These are phyloP conservation scores for Ectobius pallidus DNA, from an alignment of 2,888 invertebrate species.

Conservation along the genomic window DNA sequence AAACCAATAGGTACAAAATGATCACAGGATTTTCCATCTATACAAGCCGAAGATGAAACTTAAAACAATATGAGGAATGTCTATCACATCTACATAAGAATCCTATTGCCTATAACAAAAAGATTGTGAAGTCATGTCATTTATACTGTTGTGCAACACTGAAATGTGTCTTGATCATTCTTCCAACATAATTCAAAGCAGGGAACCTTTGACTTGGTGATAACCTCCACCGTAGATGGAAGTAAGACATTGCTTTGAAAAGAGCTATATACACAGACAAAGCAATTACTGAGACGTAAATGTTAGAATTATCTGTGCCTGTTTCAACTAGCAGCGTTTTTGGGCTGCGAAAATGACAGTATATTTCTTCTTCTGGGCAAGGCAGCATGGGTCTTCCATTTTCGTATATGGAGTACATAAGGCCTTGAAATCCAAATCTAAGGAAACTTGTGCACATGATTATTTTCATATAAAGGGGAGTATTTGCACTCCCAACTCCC, in stretches of 20 bases:
- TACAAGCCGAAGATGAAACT: no score
- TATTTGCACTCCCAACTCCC: constrained; percentile 74
- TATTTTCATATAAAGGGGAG: constrained; percentile 76
- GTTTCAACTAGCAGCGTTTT: constrained; percentile 16
- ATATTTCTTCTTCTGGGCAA: constrained; percentile 73
- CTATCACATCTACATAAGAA: no score
- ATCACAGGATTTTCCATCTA: no score
- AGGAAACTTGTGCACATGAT: constrained; percentile 74
- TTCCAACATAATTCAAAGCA: constrained; percentile 71
- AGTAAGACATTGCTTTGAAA: constrained; percentile 70
- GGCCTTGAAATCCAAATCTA: constrained; percentile 76
- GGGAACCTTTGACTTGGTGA: constrained; percentile 74
- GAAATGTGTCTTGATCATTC: constrained; percentile 67
- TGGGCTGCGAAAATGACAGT: constrained; percentile 76
- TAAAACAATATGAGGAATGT: no score
- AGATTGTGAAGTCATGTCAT: no score
- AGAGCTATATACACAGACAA: constrained; percentile 65
- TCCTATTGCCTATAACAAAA: no score
- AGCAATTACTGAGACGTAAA: constrained; percentile 70
- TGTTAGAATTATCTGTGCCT: constrained; percentile 70
- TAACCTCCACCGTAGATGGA: constrained; percentile 74
- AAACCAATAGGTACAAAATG: no score
- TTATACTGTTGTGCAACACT: constrained; percentile 41
- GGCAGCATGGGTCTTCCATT: constrained; percentile 72
- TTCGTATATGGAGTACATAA: constrained; percentile 81